Conservation (phyloP, 1,140 invertebrate species). For the Oppia nitens region DNA sequence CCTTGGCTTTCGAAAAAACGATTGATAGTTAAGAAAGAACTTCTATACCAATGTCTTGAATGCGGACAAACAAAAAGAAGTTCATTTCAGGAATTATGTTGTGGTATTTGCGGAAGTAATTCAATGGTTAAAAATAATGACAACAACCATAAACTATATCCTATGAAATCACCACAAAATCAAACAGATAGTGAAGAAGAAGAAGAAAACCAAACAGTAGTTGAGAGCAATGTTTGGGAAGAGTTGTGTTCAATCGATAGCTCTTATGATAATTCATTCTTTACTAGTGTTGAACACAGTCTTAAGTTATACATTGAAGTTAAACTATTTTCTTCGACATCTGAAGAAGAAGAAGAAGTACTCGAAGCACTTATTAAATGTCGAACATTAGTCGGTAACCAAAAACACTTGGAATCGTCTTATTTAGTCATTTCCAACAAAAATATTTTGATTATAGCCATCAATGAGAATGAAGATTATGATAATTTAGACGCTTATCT, state of each 20-base stretch:
- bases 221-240: not conserved
- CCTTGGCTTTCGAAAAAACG: not conserved
- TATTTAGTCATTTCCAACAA: not conserved
- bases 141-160: not conserved
- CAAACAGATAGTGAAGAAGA: not conserved
- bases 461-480: not conserved
- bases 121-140: not conserved
- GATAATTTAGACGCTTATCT: not conserved
- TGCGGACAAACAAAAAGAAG: not conserved
- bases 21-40: not conserved
- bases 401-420: not conserved
- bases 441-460: constrained; percentile 1
- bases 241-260: not conserved
- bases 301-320: constrained; percentile 9
- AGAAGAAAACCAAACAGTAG: not conserved
- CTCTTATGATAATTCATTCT: constrained; percentile 4
- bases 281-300: constrained; percentile 6
- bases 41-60: not conserved
- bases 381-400: not conserved
- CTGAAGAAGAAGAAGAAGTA: not conserved
- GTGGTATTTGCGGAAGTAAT: not conserved
- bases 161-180: not conserved
- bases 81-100: not conserved
- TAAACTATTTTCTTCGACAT: not conserved
- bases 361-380: not conserved